A percentile compares a stretch with the other conserved stretches of the same genome.
These are phyloP conservation scores for Trichogramma evanescens DNA, from an alignment of 2,888 invertebrate species.

Conservation along the genomic window DNA sequence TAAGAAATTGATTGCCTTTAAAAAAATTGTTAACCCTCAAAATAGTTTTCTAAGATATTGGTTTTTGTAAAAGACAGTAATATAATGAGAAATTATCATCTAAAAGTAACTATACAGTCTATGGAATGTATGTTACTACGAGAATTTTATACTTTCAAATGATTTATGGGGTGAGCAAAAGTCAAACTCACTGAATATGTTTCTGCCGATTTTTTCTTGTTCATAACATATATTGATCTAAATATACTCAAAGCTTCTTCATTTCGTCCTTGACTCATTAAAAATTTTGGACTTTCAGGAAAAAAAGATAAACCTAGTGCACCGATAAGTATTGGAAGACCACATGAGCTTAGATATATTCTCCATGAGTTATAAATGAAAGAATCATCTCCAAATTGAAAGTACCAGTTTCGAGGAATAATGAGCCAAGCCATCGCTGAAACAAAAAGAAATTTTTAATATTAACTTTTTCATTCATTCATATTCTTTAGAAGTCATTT, in stretches of 20 bases:
- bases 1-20: conserved; percentile 2
- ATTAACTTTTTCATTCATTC: not conserved
- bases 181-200: conserved; percentile 57
- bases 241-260: conserved; percentile 62
- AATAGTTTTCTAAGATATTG: no score
- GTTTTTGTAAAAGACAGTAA: no score
- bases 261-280: conserved; percentile 62
- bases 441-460: not conserved
- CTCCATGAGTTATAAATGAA: conserved; percentile 50
- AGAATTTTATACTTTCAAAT: not conserved
- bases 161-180: not conserved
- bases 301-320: conserved; percentile 56
- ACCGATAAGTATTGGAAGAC: conserved; percentile 61
- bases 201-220: conserved; percentile 57
- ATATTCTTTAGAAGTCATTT: not conserved
- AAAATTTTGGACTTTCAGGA: conserved; percentile 74
- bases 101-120: no score
- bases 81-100: no score
- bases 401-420: conserved; percentile 52
- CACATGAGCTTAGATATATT: conserved; percentile 45
- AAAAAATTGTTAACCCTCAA: not conserved
- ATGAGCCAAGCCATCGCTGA: conserved; percentile 66
- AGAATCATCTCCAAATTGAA: conserved; percentile 16
- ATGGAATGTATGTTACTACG: not conserved
- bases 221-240: conserved; percentile 57